These are phyloP conservation scores for Drosophila bocqueti DNA, from an alignment of 1,140 invertebrate genomes.

Conservation along the genomic window DNA sequence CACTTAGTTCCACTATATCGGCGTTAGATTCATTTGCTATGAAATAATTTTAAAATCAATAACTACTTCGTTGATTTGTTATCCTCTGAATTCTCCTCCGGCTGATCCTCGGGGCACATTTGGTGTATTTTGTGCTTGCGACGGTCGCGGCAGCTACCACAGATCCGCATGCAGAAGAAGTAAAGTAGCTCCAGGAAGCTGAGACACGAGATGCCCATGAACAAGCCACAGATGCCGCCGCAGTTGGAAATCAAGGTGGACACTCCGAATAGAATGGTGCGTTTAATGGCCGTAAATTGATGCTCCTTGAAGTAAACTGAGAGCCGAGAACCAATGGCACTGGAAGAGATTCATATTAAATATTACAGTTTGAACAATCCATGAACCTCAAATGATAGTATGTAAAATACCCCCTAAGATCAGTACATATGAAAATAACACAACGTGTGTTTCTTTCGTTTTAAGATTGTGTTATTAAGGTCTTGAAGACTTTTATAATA, in stretches of 20 bases:
- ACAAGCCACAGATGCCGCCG: slow-evolving; percentile 89
- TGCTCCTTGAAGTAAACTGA: slow-evolving; percentile 88
- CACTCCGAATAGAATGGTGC: slow-evolving; percentile 88
- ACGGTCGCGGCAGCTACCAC: slow-evolving; percentile 66
- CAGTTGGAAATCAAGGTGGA: slow-evolving; percentile 89
- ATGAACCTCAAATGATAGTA: no score
- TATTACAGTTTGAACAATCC: no score
- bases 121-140: slow-evolving; percentile 65
- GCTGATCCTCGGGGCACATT: slow-evolving; percentile 37
- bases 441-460: no score
- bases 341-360: slow-evolving; percentile 9
- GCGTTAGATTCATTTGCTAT: no score
- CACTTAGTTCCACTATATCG: background rate
- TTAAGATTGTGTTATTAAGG: no score
- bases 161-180: slow-evolving; percentile 82
- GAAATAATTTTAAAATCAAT: background rate
- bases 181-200: slow-evolving; percentile 87
- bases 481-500: no score
- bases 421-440: no score
- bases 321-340: slow-evolving; percentile 78
- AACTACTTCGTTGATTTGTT: slow-evolving; percentile 27
- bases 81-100: slow-evolving; percentile 15
- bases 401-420: no score
- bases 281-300: slow-evolving; percentile 88
- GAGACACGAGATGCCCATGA: slow-evolving; percentile 87